Percentiles rank a stretch among this genome's conserved stretches.
These are phyloP conservation scores for Glaucopsyche alexis DNA, from an alignment of 2,888 invertebrate species.

Conservation along the genomic window DNA sequence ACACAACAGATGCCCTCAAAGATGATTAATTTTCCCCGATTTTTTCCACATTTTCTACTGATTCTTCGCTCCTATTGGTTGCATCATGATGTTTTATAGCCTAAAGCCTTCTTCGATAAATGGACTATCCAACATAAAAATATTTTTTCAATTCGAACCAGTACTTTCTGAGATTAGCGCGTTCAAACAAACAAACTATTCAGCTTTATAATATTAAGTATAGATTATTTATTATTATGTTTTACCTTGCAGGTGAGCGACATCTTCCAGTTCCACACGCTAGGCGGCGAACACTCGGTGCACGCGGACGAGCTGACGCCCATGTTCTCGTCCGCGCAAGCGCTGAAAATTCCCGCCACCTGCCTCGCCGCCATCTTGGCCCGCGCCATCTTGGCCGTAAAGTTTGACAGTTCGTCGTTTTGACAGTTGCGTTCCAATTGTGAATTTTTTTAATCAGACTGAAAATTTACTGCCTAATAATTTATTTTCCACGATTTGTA, in stretches of 20 bases:
- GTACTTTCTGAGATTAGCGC: too few relatives aligned
- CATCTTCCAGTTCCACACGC: conserved; percentile 86
- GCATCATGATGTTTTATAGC: too few relatives aligned
- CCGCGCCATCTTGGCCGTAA: conserved; percentile 3
- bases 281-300: conserved; percentile 77
- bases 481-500: conserved; percentile 8
- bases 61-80: too few relatives aligned
- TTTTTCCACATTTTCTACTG: too few relatives aligned
- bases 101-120: too few relatives aligned
- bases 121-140: too few relatives aligned
- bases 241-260: conserved; percentile 81
- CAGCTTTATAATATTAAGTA: too few relatives aligned
- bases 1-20: too few relatives aligned
- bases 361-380: conserved; percentile 5
- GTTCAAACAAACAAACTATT: too few relatives aligned
- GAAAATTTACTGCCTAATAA: conserved; percentile 2
- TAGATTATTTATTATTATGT: neutral
- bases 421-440: conserved; percentile 24
- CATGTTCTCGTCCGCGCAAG: conserved; percentile 55
- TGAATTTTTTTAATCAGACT: conserved; percentile 27
- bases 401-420: conserved; percentile 33
- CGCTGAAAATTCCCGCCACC: neutral
- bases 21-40: too few relatives aligned
- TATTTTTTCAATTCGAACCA: too few relatives aligned
- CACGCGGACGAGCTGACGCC: conserved; percentile 71